Base-by-base conservation (phyloP, 2,888 invertebrate species). In the Cartodere bifasciata region DNA sequence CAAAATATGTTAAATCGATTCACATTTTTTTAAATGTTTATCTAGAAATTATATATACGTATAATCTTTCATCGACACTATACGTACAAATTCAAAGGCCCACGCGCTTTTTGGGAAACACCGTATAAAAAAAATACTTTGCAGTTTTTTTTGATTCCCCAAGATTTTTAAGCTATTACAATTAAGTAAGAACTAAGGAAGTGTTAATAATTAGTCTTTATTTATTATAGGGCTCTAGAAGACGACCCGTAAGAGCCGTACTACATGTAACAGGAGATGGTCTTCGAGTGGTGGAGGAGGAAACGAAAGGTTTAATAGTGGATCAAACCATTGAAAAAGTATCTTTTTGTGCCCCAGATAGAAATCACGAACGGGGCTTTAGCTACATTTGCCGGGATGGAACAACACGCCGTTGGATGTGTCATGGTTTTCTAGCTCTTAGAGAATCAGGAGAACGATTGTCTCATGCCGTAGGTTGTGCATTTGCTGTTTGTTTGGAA, bases 321-420 rank as follows among this genome's bases (percentile, higher is more conserved):
- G 98, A 99, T 63, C 98, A 98, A 65, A 98, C 97, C 13, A 98
- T 99, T 39, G 98, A 98, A 63, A 98, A 99, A 63, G 97, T 99
- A 3, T 98, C 97, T n/a, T 99, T 99, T 63, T 99, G 98, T 64
- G 97, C 98, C 4, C 98, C 98, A 2, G 98, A 99, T 62, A 74
- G 97, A 37, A 92, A 91, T 60, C 90, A 95, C 54, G 95, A 97
- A 52, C 79, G 90, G 42, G 98, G 97, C 12, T 98, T 94, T 65
- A 95, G 97, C 41, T 98, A 98, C 65, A 98, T 98, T 43, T 98
- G 97, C 58, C 77, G 98, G 36, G 98, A 98, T 60, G 98, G 97
- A 36, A 94, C 97, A 9, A 95, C 97, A 0, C 73, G 95, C 4
- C 75, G 98, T 11, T 99, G 98, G 98, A 95, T 99, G 94, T 98